A percentile compares a stretch with the other conserved stretches of the same genome.
Conservation (phyloP, 2,888 invertebrate genomes). For the Agonopterix subpropinquella region DNA sequence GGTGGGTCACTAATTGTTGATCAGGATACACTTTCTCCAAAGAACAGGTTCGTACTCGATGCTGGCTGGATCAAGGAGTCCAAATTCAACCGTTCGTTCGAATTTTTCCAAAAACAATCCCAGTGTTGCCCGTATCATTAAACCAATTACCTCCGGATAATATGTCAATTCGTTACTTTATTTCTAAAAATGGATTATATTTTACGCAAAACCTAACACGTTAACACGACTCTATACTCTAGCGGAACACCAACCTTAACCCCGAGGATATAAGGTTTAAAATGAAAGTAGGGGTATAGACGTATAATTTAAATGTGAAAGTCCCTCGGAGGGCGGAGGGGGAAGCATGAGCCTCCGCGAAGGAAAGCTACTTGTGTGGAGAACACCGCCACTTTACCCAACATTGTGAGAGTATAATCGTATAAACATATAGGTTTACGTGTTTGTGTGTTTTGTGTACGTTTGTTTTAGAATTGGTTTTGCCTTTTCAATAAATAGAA, state of each 20-base stretch:
- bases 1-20: too few relatives aligned
- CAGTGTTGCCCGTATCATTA: too few relatives aligned
- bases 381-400: constrained; percentile 8
- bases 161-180: too few relatives aligned
- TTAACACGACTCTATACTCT: constrained; percentile 19
- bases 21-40: too few relatives aligned
- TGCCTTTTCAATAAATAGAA: too few relatives aligned
- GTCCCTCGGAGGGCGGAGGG: constrained; percentile 1
- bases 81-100: too few relatives aligned
- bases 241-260: not conserved
- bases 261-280: not conserved
- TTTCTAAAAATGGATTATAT: too few relatives aligned
- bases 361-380: constrained; percentile 8
- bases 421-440: not conserved
- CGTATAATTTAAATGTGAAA: not conserved
- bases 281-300: not conserved
- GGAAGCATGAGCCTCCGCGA: constrained; percentile 2
- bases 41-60: too few relatives aligned
- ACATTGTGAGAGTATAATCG: not conserved
- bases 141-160: too few relatives aligned
- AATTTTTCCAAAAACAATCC: too few relatives aligned
- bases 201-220: too few relatives aligned
- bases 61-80: too few relatives aligned
- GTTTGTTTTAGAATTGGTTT: not conserved
- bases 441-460: not conserved